These are phyloP conservation scores for Okamejei kenojei DNA, from an alignment of 2,797 vertebrate species.

Conservation along the genomic window DNA sequence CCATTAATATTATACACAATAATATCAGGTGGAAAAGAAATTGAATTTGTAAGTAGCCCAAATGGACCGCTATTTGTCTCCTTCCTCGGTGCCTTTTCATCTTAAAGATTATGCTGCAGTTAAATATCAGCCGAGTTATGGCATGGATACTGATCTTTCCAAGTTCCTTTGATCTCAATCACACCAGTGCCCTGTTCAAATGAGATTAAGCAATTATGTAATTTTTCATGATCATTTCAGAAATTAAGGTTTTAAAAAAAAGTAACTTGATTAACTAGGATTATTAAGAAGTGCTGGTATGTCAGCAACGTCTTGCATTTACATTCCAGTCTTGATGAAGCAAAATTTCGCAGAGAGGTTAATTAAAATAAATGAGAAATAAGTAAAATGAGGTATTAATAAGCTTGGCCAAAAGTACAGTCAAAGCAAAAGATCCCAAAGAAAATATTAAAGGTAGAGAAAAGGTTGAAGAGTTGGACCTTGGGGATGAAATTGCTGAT, in stretches of 20 bases:
- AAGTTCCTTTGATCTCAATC: neutral
- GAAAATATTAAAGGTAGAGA: neutral
- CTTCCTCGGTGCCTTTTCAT: neutral
- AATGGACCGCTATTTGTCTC: neutral
- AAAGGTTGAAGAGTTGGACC: neutral
- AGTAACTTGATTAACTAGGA: neutral
- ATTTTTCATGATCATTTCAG: neutral
- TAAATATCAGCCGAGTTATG: neutral
- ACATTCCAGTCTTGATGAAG: neutral
- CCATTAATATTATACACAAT: neutral
- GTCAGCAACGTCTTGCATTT: neutral
- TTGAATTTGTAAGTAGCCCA: constrained; percentile 17
- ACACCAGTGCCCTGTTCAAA: neutral
- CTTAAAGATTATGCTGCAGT: neutral
- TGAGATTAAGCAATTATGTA: neutral
- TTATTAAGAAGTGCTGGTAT: neutral
- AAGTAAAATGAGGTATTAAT: neutral
- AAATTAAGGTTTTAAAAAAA: neutral
- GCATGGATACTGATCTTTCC: neutral
- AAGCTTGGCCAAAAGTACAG: neutral
- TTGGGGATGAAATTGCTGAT: neutral
- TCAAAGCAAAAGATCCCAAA: neutral
- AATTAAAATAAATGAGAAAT: neutral
- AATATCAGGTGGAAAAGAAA: neutral
- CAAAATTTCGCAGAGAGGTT: neutral